Conservation (phyloP, 1,140 invertebrate genomes). For the Cepaea nemoralis region DNA sequence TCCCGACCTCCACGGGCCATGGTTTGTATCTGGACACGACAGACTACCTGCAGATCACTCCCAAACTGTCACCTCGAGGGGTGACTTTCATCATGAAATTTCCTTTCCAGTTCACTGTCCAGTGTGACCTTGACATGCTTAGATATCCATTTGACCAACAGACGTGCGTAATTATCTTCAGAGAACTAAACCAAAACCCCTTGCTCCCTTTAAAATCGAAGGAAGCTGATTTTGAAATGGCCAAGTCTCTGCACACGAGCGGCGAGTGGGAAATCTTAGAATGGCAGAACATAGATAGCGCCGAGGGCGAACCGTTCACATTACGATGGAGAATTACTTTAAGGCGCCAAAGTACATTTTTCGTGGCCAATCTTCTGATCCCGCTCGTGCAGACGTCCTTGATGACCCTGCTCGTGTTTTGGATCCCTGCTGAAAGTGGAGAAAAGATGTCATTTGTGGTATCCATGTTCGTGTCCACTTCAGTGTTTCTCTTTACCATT, state of each 20-base stretch:
- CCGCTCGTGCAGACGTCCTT: slow-evolving; percentile 41
- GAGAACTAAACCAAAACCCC: neutral
- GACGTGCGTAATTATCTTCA: slow-evolving; percentile 42
- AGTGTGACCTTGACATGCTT: slow-evolving; percentile 66
- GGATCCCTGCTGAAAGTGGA: slow-evolving; percentile 46
- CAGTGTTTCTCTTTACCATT: slow-evolving; percentile 65
- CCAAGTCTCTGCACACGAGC: neutral
- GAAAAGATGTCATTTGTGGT: slow-evolving; percentile 48
- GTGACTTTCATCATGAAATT: neutral
- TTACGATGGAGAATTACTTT: neutral
- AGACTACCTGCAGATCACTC: neutral
- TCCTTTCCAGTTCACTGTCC: slow-evolving; percentile 83
- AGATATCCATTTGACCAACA: slow-evolving; percentile 57
- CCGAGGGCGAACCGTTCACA: neutral
- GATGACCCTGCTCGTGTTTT: slow-evolving; percentile 45
- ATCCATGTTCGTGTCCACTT: slow-evolving; percentile 45
- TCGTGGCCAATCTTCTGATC: slow-evolving; percentile 40
- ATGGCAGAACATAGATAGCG: slow-evolving; percentile 55
- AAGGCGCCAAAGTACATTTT: slow-evolving; percentile 38
- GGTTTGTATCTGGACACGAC: neutral
- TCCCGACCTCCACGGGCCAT: slow-evolving; percentile 41
- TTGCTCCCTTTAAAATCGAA: neutral
- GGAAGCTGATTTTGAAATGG: neutral
- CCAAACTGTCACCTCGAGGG: neutral
- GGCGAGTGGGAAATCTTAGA: slow-evolving; percentile 54